phyloP scores from a whole-genome alignment of 2,113 vertebrate genomes.

The Myotis davidii region DNA sequence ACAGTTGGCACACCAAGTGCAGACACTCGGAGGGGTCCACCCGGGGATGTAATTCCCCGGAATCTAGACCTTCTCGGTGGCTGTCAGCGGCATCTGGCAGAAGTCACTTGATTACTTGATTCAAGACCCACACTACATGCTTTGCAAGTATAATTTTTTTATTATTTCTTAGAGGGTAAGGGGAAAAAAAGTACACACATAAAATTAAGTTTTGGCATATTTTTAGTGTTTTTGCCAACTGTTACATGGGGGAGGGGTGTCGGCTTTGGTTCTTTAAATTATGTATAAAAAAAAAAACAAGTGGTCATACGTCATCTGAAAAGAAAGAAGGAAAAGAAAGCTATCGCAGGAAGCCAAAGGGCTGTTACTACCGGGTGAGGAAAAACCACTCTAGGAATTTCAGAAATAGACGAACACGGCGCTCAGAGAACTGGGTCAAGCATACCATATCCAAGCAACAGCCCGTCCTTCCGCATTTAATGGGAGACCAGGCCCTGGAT shows the following conservation, averaged over 20 bases:
- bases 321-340: conserved; percentile 21
- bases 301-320: conserved; percentile 74
- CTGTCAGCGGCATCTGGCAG: conserved; percentile 77
- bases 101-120: conserved; percentile 71
- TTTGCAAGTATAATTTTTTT: conserved; percentile 82
- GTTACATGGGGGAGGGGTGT: conserved; percentile 73
- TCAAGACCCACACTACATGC: conserved; percentile 64
- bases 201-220: conserved; percentile 79
- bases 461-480: conserved; percentile 44
- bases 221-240: conserved; percentile 78
- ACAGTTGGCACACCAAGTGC: not conserved
- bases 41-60: not conserved
- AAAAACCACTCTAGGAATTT: conserved; percentile 26
- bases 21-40: not conserved
- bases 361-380: not conserved
- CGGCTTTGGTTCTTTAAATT: conserved; percentile 69
- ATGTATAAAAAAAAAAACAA: conserved; percentile 55
- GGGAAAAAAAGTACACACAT: conserved; percentile 75
- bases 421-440: conserved; percentile 26
- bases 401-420: not conserved
- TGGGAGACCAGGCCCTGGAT: conserved; percentile 14
- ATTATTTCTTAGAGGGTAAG: conserved; percentile 76
- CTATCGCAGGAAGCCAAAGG: conserved; percentile 40
- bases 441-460: not conserved
- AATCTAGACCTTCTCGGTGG: conserved; percentile 49